Evolutionary conservation across 1,140 invertebrate genomes (phyloP), one percentile per base, ranked within the genome.

Genomic region (Cherax quadricarinatus): DNA sequence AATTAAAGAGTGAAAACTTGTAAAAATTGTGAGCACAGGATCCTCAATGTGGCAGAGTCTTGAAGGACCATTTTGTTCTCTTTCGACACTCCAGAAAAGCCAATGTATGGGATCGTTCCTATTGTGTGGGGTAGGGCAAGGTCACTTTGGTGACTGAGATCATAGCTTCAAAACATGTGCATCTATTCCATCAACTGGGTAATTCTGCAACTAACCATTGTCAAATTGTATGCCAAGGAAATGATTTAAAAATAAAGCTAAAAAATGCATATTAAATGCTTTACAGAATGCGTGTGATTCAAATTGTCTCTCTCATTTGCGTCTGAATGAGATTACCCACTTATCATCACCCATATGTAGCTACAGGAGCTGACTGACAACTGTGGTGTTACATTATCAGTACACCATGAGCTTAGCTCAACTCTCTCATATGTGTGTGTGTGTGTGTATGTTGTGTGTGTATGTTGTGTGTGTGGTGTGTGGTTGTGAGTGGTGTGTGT

Each of bases 181-280:
- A 75, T 75, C 18, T 30, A 75, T 75, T 75, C 30, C 70, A 75
- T n/a, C 24, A 30, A 75, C 70, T 75, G 70, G 70, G 70, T 75
- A n/a, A n/a, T n/a, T 75, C 70, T 75, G 70, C 24, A 75, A 75
- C 24, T 75, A 75, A 75, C 70, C n/a, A 30, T 30, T 75, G 70
- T 75, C 70, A 75, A 30, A 75, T 30, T 30, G 12, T 75, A 30
- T 75, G 70, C 70, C 6, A 75, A 75, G 24, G 24, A 75, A 75
- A 75, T 10, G 9, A 30, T 30, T 75, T 30, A 10, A 24, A 30
- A 75, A 75, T 21, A 5, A 75, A 75, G 70, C 70, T 30, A 10
- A 16, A 75, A 24, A 7, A n/a, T 9, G 0, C 3, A 75, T 66
- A 66, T 18, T 66, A 21, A 66, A 66, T 21, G 62, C 21, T 66